Base-by-base conservation (phyloP, 1,140 invertebrate species). In the Heliconius melpomene region DNA sequence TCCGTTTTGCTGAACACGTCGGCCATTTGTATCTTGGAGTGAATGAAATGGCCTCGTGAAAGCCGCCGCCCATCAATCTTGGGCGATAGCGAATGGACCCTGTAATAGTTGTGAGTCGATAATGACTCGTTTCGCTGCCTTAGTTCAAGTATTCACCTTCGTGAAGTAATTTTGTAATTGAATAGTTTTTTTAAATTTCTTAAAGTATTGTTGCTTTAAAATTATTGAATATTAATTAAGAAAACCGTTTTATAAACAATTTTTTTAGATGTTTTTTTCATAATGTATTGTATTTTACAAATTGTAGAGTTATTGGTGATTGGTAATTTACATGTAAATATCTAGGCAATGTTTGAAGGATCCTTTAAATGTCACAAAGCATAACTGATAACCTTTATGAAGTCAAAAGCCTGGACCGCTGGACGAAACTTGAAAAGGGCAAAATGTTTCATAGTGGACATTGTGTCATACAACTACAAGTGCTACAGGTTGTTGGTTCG, bases 11-110 rank as follows among this genome's bases (percentile, higher is more conserved):
- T 66, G 79, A 82, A 82, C 86, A 85, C 82, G 81, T 86, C 81
- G 74, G 75, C 84, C 83, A 87, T 87, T 87, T 87, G 86, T 87
- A 85, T 84, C 74, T 83, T 76, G 74, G 77, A 83, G 84, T 84
- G 84, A 87, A 84, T 86, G 82, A 80, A 84, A 84, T 82, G 66
- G 82, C 79, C 84, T 82, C 73, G 79, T 83, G 79, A 81, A 84
- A 82, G 79, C 77, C 75, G 57, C 83, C 71, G 74, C 78, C 81
- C 84, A 85, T 87, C 86, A 84, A 85, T 87, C 84, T 87, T 82
- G 36, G 71, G 71, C 74, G 80, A 80, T 82, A 84, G 75, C 57
- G 70, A 82, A 81, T 83, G 74, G 80, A 81, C 76, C 72, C 75
- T 60, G 71, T 85, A 84, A 84, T 80, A 83, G 71, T 83, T 81